phyloP scores from a whole-genome alignment of 30 jellyfish, hydroid and myxozoan genomes.

The Hydractinia symbiolongicarpus region DNA sequence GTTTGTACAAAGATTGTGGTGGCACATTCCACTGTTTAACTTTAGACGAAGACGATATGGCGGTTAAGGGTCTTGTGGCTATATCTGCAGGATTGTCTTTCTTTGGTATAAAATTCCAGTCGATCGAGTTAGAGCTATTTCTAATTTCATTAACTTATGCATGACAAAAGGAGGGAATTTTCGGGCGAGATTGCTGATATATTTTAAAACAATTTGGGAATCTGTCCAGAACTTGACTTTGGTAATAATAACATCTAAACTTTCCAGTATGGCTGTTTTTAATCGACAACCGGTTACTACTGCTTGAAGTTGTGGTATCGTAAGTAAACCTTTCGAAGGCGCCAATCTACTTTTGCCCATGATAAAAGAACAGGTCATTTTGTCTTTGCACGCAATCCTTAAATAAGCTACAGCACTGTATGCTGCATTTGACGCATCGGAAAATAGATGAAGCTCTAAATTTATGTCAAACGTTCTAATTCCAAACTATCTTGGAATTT shows the following conservation, averaged over 20 bases:
- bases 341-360: slow-evolving; percentile 2
- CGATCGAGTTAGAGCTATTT: neutral
- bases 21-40: too few relatives aligned
- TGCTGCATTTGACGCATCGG: neutral
- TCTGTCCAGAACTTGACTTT: neutral
- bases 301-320: neutral
- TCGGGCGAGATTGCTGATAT: neutral
- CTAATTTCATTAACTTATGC: slow-evolving; percentile 19
- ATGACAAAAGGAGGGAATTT: neutral
- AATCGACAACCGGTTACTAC: neutral
- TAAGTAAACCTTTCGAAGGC: neutral
- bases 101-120: slow-evolving; percentile 8
- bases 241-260: neutral
- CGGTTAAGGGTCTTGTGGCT: neutral
- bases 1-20: too few relatives aligned
- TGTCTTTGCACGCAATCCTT: neutral
- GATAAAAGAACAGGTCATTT: neutral
- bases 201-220: neutral
- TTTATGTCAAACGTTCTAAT: neutral
- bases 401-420: neutral
- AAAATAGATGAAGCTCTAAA: neutral
- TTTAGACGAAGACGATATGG: too few relatives aligned
- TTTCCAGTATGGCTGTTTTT: neutral
- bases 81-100: slow-evolving; percentile 27
- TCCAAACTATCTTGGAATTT: too few relatives aligned